Evolutionary conservation across 2,888 invertebrate species (phyloP).

Genomic region (Andrena flavipes): DNA sequence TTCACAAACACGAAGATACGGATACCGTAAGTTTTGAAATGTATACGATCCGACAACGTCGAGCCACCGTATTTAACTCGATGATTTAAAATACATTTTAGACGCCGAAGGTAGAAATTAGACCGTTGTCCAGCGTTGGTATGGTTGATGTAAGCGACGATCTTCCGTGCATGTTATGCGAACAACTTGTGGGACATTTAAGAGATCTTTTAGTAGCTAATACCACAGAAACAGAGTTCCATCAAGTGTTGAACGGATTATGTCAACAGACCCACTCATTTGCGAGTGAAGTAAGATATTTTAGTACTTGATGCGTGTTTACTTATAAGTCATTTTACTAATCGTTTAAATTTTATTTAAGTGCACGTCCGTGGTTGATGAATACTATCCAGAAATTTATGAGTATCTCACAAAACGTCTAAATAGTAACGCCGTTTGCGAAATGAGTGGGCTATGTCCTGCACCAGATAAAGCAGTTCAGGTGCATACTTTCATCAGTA

Average conservation of each 20-base stretch:
- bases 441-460: conserved; percentile 90
- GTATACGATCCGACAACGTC: background rate
- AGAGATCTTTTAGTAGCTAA: conserved; percentile 93
- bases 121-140: conserved; percentile 87
- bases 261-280: conserved; percentile 93
- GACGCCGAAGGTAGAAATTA: conserved; percentile 86
- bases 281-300: conserved; percentile 86
- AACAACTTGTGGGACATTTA: conserved; percentile 92
- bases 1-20: conserved; percentile 88
- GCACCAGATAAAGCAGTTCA: conserved; percentile 74
- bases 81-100: conserved; percentile 48
- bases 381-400: conserved; percentile 92
- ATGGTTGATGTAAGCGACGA: conserved; percentile 87
- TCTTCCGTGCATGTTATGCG: conserved; percentile 94
- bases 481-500: conserved; percentile 22
- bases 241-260: conserved; percentile 90
- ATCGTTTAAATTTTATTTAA: conserved; percentile 50
- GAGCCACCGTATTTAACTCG: conserved; percentile 23
- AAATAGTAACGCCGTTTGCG: conserved; percentile 90
- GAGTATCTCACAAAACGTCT: conserved; percentile 89
- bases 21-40: conserved; percentile 82
- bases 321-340: conserved; percentile 5
- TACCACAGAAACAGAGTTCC: conserved; percentile 93
- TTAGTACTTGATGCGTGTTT: conserved; percentile 3
- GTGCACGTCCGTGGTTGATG: conserved; percentile 91